Evolutionary conservation across 2,888 invertebrate genomes (phyloP), one percentile per base, ranked within the genome.

Genomic region (Oconnorella tubifera): DNA sequence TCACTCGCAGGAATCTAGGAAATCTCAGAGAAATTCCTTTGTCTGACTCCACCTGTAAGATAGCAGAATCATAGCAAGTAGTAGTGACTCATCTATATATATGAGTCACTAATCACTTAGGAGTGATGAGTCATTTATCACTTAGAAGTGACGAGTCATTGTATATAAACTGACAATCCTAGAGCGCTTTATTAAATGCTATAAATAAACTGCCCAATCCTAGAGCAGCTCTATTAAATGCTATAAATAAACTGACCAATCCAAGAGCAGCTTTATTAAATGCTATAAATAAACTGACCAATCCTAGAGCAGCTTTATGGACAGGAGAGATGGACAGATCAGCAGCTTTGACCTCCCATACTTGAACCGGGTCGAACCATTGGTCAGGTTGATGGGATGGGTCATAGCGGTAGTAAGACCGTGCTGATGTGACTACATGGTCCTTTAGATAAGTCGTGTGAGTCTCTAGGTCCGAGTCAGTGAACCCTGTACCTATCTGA

Each of bases 291-390:
- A 19, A 62, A 82, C 86, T 84, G 80, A 89, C 90, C 77, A 92
- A 88, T 57, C 85, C 85, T 56, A 87, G 82, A 0, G 90, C 98
- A 58, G 98, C 98, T 78, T 86, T 87, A 82, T 99, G 95, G 59
- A 90, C 88, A 23, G 99, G 97, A 33, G 97, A 98, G 57, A 99
- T 86, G 3, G 97, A 97, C 65, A 99, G 86, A 86, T 99, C 98
- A 0, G 98, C 98, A 81, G 95, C 94, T 80, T 96, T 94, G 63
- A 97, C 88, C 85, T 97, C 97, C 94, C 95, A 96, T 64, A 99
- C 95, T 82, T 89, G 87, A 23, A 87, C 87, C 2, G 93, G 87
- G 71, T 82, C 82, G 70, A 82, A 82, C 82, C 82, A 82, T 66
- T 78, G 78, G 68, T 82, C 82, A 32, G 82, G 81, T 62, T 76